phyloP scores from a whole-genome alignment of 2,113 vertebrate species.

The Trachemys scripta region DNA sequence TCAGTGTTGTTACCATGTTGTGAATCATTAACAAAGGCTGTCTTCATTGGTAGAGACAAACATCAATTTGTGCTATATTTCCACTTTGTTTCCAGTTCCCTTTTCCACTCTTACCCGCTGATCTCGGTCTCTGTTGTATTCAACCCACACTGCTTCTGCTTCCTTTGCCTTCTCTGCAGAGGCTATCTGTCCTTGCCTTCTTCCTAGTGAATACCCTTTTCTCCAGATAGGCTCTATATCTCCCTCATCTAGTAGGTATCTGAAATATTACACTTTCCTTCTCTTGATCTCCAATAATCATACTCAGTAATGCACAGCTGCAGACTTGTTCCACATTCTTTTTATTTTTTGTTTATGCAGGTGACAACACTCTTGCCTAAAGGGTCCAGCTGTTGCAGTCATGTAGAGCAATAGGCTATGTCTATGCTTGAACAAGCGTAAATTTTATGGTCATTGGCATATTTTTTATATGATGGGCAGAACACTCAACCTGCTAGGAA shows the following conservation, averaged over 20 bases:
- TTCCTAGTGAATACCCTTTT: background rate
- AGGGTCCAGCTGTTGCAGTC: background rate
- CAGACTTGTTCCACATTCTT: background rate
- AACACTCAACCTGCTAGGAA: background rate
- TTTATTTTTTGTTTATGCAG: constrained; percentile 26
- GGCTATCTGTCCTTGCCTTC: constrained; percentile 1
- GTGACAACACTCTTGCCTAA: background rate
- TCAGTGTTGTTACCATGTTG: background rate
- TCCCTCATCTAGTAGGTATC: background rate
- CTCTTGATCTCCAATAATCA: background rate
- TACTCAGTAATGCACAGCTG: background rate
- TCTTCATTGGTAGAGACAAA: background rate
- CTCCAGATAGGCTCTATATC: background rate
- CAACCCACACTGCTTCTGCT: background rate
- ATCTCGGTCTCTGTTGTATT: background rate
- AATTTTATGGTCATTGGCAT: background rate
- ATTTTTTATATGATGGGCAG: background rate
- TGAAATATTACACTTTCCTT: background rate
- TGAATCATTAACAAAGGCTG: background rate
- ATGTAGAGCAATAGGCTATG: background rate
- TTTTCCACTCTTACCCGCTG: background rate
- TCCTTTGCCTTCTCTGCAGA: background rate
- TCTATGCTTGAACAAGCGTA: background rate
- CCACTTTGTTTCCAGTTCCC: background rate
- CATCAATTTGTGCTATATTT: constrained; percentile 30